Base-by-base conservation (phyloP, 2,113 vertebrate species). In the Acinonyx jubatus region DNA sequence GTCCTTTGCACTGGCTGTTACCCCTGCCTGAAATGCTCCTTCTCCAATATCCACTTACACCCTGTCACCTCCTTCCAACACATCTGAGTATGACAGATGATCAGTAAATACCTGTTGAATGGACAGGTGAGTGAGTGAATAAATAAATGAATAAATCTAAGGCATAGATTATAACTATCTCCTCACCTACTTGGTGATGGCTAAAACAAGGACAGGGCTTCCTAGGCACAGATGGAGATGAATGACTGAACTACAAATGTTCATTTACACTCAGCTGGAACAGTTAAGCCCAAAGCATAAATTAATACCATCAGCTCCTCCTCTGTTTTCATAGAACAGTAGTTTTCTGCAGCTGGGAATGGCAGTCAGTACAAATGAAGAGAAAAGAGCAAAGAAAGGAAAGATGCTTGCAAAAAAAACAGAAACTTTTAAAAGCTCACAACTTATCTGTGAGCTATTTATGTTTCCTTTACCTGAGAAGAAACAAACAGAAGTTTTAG, bases 391-490 rank as follows among this genome's bases (percentile, higher is more conserved):
- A 83, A 80, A 95, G 80, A 86, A 92, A 91, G 18, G 66, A 93
- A 52, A 82, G 73, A 92, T 52, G 6, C 74, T 27, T 73, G 66
- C 31, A n/a, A 57, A 57, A 90, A 48, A 55, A 48, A 0, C 18
- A 95, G 48, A 90, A 82, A 91, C 63, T 76, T 87, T 57, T n/a
- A 31, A 81, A 96, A 82, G 50, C 78, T 89, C 41, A 80, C 31
- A 82, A 55, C n/a, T 84, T 91, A 65, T 19, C 79, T 66, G 29
- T 9, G 82, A 80, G 45, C 4, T 63, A 86, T 50, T 93, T 93
- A 57, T 80, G 79, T 82, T 94, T 91, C 73, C 33, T 8, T 83
- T 78, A 55, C 45, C 71, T 65, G 27, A 55, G 19, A 55, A 88
- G 23, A 61, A 83, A 50, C 74, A 85, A 78, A 79, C 3, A 50